These are phyloP conservation scores for Erythrolamprus reginae DNA, from an alignment of 2,113 vertebrate genomes.

Conservation along the genomic window DNA sequence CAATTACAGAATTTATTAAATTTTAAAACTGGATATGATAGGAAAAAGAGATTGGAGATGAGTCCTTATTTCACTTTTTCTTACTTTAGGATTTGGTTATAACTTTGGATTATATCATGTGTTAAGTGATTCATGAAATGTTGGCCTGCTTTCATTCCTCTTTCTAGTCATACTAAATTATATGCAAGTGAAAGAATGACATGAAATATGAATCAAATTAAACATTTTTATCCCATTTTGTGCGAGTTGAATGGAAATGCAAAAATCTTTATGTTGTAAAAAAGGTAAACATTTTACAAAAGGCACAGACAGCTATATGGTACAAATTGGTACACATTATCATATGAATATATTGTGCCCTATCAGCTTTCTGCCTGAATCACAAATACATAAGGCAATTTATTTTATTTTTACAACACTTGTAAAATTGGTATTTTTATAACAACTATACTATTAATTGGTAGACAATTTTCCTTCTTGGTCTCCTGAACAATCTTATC, in stretches of 20 bases:
- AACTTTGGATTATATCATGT: not conserved
- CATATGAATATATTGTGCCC: too few species aligned
- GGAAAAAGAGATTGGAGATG: not conserved
- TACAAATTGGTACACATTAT: too few species aligned
- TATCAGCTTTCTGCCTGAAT: not conserved
- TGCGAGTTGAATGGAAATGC: not conserved
- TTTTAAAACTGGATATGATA: not conserved
- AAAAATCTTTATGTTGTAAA: not conserved
- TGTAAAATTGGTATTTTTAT: not conserved
- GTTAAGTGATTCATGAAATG: not conserved
- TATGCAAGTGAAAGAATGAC: not conserved
- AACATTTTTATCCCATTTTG: not conserved
- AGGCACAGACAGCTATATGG: too few species aligned
- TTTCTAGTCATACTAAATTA: not conserved
- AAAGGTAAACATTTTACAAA: not conserved
- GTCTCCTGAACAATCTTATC: not conserved
- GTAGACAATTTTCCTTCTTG: not conserved
- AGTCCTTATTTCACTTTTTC: not conserved
- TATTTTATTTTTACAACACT: not conserved
- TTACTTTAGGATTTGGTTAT: not conserved
- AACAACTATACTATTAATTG: not conserved
- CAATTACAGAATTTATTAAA: not conserved
- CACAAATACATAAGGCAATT: not conserved
- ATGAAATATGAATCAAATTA: not conserved
- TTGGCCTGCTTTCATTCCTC: not conserved